These are phyloP conservation scores for Microctonus brassicae DNA, from an alignment of 2,888 invertebrate genomes.

Conservation along the genomic window DNA sequence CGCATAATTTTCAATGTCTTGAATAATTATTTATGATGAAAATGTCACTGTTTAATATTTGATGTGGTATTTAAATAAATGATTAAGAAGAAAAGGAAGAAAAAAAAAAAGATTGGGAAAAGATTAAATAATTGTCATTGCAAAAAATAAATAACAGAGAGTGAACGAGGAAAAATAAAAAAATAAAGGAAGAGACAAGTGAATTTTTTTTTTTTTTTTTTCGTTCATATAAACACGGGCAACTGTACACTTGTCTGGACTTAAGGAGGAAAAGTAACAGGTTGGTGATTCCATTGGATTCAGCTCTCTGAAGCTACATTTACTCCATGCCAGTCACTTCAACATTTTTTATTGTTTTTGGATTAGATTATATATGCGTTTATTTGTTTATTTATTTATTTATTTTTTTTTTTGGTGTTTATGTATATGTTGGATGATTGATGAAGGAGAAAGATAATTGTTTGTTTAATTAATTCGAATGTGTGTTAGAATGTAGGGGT, in stretches of 20 bases:
- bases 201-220: conserved; percentile 10
- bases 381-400: too few species aligned
- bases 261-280: conserved; percentile 59
- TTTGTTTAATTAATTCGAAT: too few species aligned
- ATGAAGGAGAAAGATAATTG: too few species aligned
- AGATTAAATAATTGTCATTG: not conserved
- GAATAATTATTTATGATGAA: not conserved
- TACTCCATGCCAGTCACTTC: not conserved
- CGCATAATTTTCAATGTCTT: not conserved
- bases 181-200: too few species aligned
- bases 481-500: too few species aligned
- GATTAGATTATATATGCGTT: not conserved
- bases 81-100: not conserved
- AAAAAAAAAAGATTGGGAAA: not conserved
- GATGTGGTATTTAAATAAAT: not conserved
- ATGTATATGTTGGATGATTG: not conserved
- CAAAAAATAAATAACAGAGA: not conserved
- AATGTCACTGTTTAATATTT: not conserved
- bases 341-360: conserved; percentile 7
- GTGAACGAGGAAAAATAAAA: not conserved
- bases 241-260: not conserved
- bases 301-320: conserved; percentile 11
- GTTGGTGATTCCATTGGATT: conserved; percentile 60
- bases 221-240: not conserved
- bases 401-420: conserved; percentile 4